Conservation (phyloP, 2,113 vertebrate genomes). For the Pyxicephalus adspersus region DNA sequence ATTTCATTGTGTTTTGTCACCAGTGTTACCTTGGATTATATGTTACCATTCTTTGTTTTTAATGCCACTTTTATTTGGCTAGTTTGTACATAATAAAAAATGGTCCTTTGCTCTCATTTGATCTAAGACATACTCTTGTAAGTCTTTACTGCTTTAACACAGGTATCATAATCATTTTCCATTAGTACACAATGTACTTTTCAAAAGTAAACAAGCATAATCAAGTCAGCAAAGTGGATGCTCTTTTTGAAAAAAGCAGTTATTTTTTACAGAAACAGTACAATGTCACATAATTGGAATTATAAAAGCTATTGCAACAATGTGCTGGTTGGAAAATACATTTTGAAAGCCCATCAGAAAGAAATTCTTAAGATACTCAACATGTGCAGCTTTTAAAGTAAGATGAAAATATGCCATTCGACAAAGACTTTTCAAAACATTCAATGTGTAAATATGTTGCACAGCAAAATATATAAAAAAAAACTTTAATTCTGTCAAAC, state of each 20-base stretch:
- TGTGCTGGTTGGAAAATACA: conserved; percentile 6
- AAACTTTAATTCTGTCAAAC: background rate
- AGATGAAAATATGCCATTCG: conserved; percentile 17
- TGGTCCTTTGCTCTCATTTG: background rate
- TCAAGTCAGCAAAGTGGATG: conserved; percentile 23
- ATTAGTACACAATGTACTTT: conserved; percentile 29
- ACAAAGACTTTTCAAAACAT: conserved; percentile 17
- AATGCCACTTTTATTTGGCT: background rate
- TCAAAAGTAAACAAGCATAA: conserved; percentile 32
- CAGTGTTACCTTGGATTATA: no score
- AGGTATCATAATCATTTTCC: conserved; percentile 21
- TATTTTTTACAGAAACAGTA: conserved; percentile 31
- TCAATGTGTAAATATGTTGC: conserved; percentile 17
- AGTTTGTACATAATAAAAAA: conserved; percentile 12
- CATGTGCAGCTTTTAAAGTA: background rate
- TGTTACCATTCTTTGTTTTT: background rate
- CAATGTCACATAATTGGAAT: conserved; percentile 1
- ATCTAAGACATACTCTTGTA: conserved; percentile 2
- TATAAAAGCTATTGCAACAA: conserved; percentile 30
- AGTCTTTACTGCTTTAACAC: background rate
- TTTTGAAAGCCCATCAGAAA: conserved; percentile 12
- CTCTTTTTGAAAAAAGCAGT: conserved; percentile 20
- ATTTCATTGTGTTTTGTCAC: no score
- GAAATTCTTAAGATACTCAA: conserved; percentile 9
- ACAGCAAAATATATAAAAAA: background rate